A percentile compares a stretch with the other conserved stretches of the same genome.
Conservation (phyloP, 2,888 invertebrate species). For the Aphodius sticticus region DNA sequence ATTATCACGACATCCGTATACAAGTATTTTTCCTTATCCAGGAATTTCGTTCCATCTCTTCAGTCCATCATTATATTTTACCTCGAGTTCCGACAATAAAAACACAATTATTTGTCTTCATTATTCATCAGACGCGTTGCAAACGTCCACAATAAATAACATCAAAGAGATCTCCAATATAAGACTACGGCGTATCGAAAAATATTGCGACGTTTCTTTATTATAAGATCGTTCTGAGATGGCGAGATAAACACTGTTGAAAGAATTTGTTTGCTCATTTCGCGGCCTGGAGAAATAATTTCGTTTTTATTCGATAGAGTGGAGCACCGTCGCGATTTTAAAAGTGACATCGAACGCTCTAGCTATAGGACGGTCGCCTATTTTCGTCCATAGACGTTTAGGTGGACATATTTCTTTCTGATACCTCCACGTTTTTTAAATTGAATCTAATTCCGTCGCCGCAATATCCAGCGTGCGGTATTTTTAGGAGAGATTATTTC, state of each 20-base stretch:
- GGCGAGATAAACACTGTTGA: neutral
- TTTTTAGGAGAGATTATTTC: neutral
- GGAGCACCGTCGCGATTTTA: neutral
- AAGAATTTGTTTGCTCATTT: neutral
- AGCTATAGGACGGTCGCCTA: neutral
- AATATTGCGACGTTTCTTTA: neutral
- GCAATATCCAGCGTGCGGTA: neutral
- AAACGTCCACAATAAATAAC: neutral
- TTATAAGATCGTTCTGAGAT: neutral
- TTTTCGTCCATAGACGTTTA: neutral
- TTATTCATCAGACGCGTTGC: neutral
- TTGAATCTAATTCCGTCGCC: neutral
- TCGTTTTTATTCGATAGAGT: neutral
- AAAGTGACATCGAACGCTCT: neutral
- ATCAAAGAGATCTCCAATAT: neutral
- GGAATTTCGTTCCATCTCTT: neutral
- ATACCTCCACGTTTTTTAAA: neutral
- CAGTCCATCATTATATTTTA: neutral
- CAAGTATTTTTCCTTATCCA: neutral
- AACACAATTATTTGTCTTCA: neutral
- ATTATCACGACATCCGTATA: neutral
- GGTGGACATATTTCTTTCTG: conserved; percentile 4
- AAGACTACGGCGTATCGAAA: neutral
- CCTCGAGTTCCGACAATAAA: neutral
- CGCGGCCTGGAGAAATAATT: neutral